Conservation (phyloP, 2,113 vertebrate genomes). For the Rhadina sibilatrix region DNA sequence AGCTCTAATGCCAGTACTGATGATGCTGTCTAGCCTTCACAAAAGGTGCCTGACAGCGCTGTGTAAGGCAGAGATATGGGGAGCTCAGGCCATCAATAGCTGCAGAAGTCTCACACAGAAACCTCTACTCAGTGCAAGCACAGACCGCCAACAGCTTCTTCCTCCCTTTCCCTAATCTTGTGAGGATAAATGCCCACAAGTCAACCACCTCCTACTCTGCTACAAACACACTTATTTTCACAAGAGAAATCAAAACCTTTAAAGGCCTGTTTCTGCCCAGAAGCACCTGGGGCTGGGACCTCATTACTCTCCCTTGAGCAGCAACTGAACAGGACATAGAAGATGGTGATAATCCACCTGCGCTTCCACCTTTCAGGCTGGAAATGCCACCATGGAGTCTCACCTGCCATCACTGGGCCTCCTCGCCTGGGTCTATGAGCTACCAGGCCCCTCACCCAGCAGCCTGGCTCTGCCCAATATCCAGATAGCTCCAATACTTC, state of each 20-base stretch:
- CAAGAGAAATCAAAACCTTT: background rate
- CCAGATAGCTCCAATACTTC: conserved; percentile 13
- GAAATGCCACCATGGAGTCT: background rate
- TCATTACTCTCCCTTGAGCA: background rate
- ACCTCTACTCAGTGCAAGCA: background rate
- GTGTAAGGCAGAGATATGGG: background rate
- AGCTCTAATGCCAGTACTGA: conserved; percentile 22
- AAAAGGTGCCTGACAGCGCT: background rate
- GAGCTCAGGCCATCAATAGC: background rate
- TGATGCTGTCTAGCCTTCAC: conserved; percentile 27
- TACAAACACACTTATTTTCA: background rate
- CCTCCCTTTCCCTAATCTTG: background rate
- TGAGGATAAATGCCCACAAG: background rate
- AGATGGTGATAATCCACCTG: accelerated
- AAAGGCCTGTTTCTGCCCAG: background rate
- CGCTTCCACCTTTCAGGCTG: background rate
- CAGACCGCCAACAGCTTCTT: background rate
- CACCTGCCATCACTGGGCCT: background rate
- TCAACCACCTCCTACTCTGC: background rate
- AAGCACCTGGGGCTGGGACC: background rate
- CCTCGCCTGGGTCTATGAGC: background rate
- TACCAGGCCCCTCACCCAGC: background rate
- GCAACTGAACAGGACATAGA: background rate
- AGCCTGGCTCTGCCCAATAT: background rate
- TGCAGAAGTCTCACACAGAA: background rate